phyloP scores from a whole-genome alignment of 1,140 invertebrate genomes.

The Bathynomus jamesi region DNA sequence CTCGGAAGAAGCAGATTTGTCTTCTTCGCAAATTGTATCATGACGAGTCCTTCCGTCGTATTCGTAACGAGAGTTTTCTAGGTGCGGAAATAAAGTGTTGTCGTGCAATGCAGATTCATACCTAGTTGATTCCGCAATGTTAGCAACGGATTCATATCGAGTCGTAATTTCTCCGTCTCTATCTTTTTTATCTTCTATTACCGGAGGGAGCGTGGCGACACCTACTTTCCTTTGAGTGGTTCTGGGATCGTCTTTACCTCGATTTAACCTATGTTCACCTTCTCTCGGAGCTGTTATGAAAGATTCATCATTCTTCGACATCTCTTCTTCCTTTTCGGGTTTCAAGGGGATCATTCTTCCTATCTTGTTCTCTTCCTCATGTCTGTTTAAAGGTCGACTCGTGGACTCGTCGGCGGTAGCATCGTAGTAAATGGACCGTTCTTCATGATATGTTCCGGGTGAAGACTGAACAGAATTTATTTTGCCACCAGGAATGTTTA shows the following conservation, averaged over 20 bases:
- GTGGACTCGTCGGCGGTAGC: slow-evolving; percentile 25
- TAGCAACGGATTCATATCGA: slow-evolving; percentile 29
- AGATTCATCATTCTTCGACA: slow-evolving; percentile 33
- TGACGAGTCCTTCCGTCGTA: slow-evolving; percentile 18
- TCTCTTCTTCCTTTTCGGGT: slow-evolving; percentile 31
- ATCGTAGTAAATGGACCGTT: slow-evolving; percentile 38
- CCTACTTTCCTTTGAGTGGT: slow-evolving; percentile 12
- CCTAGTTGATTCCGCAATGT: slow-evolving; percentile 28
- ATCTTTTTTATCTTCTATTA: slow-evolving; percentile 32
- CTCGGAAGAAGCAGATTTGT: slow-evolving; percentile 26
- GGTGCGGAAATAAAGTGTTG: slow-evolving; percentile 15
- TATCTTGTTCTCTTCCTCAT: slow-evolving; percentile 14
- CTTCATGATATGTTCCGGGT: slow-evolving; percentile 27
- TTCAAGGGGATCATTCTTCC: slow-evolving; percentile 21
- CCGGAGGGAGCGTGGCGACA: slow-evolving; percentile 26
- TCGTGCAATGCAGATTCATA: slow-evolving; percentile 35
- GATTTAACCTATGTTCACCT: slow-evolving; percentile 4
- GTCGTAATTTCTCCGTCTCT: slow-evolving; percentile 24
- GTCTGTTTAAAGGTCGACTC: slow-evolving; percentile 6
- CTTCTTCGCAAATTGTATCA: slow-evolving; percentile 28
- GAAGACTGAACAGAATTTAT: slow-evolving; percentile 27
- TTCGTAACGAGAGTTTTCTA: slow-evolving; percentile 27
- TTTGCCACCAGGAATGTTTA: slow-evolving; percentile 23
- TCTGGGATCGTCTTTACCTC: slow-evolving; percentile 24
- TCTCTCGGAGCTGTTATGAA: slow-evolving; percentile 16